A percentile compares a stretch with the other conserved stretches of the same genome.
phyloP scores from a whole-genome alignment of 2,113 vertebrate genomes.

The Prunella himalayana region DNA sequence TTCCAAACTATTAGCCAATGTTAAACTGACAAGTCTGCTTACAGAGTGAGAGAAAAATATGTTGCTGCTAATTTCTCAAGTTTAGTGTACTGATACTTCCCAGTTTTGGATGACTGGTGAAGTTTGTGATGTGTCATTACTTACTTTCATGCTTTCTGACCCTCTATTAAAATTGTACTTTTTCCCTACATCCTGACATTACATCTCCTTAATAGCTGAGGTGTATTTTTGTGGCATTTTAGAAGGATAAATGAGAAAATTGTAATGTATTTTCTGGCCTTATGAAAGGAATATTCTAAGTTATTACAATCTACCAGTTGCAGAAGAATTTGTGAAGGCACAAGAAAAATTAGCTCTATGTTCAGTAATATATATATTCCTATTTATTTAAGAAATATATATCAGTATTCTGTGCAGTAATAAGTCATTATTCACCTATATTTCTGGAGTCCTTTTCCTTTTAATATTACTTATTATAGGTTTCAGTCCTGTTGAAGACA shows the following conservation, averaged over 20 bases:
- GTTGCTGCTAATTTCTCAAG: background rate
- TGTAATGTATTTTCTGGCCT: background rate
- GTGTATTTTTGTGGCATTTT: background rate
- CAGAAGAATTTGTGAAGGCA: background rate
- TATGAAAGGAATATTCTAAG: background rate
- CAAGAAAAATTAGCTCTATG: background rate
- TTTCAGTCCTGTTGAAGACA: background rate
- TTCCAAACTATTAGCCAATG: background rate
- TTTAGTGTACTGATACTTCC: background rate
- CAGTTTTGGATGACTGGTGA: background rate
- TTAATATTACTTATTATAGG: background rate
- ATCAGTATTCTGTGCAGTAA: background rate
- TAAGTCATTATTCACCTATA: background rate
- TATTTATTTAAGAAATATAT: background rate
- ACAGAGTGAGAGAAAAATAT: background rate
- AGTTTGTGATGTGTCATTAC: background rate
- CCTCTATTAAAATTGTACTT: background rate
- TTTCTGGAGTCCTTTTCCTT: background rate
- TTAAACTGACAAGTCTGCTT: background rate
- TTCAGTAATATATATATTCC: background rate
- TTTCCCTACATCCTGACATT: background rate
- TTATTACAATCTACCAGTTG: background rate
- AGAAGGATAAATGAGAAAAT: background rate
- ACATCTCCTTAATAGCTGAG: background rate
- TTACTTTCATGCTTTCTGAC: background rate